Base-by-base conservation (phyloP, 2,113 vertebrate species). In the Albula goreensis region DNA sequence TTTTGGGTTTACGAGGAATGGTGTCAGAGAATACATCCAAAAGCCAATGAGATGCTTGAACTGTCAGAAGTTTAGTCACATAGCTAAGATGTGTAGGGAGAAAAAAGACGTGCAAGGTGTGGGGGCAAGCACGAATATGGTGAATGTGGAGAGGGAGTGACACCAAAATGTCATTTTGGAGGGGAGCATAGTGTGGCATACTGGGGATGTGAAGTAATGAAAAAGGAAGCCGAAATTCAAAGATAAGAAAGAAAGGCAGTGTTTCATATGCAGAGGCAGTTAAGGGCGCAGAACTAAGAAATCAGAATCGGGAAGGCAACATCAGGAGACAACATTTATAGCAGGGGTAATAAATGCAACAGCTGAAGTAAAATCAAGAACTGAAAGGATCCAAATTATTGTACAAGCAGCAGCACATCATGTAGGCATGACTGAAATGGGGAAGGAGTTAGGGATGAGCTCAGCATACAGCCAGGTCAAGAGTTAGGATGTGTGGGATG, bases 181-280 rank as follows among this genome's bases (percentile, higher is more conserved):
- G 83, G 83, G 10, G 10, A 84, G 22, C 83, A 78, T 49, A 84
- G 66, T 25, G 66, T 50, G 11, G 66, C 83, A 13, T 84, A 13
- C 52, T 9, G 70, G 31, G 70, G 70, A 10, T 84, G 83, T 52
- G 10, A 70, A 66, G 41, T 56, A 0, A 17, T 41, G 82, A 83
- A 31, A 74, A 11, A 15, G 17, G 11, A 13, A 15, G 8, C 13
- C 12, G 57, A 60, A 15, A 15, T 60, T 3, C 8, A 60, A 15
- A 9, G 12, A 31, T 70, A 2, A 83, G 60, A 66, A 11, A 1
- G 7, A 5, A 10, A 17, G 8, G 22, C 11, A 70, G 70, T 17
- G 60, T 83, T 8, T 49, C 57, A 7, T 74, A 83, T 83, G 82
- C 82, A 49, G 82, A 83, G 31, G 60, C 82, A 19, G 60, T 50